Conservation (phyloP, 2,113 vertebrate species). For the Colinus virginianus region DNA sequence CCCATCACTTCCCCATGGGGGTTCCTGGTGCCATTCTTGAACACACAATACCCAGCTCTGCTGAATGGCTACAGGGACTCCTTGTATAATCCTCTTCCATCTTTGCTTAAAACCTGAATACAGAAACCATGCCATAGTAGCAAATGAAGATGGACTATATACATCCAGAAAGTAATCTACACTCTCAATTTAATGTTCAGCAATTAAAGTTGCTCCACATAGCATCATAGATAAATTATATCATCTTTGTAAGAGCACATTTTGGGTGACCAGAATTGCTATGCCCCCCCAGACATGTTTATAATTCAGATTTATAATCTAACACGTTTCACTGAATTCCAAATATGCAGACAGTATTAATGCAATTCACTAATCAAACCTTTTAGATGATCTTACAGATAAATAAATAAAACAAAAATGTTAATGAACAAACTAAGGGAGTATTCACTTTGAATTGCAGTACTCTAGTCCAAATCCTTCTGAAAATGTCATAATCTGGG, state of each 20-base stretch:
- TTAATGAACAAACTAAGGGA: background rate
- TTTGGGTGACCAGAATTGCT: background rate
- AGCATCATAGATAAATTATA: background rate
- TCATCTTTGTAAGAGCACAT: background rate
- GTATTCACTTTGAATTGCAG: background rate
- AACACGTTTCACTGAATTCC: background rate
- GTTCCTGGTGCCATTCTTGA: conserved; percentile 44
- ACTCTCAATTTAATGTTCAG: background rate
- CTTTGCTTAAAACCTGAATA: conserved; percentile 60
- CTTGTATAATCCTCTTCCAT: conserved; percentile 50
- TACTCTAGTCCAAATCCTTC: background rate
- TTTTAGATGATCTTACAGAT: background rate
- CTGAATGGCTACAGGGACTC: background rate
- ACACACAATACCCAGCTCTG: conserved; percentile 18
- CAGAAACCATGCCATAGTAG: background rate
- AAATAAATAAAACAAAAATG: background rate
- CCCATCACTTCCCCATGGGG: conserved; percentile 47
- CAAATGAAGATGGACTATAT: background rate
- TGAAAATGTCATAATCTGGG: conserved; percentile 36
- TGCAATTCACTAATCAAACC: background rate
- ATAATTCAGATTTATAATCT: background rate
- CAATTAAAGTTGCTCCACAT: background rate
- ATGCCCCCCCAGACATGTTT: background rate
- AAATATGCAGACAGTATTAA: background rate
- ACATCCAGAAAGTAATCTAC: conserved; percentile 21